Percentiles rank a stretch among this genome's conserved stretches.
phyloP scores from a whole-genome alignment of 2,888 invertebrate species.

The Aradus depressus region DNA sequence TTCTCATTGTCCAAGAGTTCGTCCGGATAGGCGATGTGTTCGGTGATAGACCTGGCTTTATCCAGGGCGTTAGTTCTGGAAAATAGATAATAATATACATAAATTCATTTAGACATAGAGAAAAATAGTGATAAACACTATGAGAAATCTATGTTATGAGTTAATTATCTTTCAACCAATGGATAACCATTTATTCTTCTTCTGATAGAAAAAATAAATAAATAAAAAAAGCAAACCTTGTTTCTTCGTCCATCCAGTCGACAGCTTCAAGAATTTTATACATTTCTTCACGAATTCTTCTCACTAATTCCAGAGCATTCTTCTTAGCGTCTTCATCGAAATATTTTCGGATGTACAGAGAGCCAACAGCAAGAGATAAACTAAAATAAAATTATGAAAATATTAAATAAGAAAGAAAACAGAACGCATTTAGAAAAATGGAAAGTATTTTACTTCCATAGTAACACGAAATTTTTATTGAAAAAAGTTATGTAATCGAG shows the following conservation, averaged over 20 bases:
- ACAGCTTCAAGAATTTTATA: constrained; percentile 63
- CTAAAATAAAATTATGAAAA: constrained; percentile 30
- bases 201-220: background rate
- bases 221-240: constrained; percentile 38
- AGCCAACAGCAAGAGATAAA: constrained; percentile 46
- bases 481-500: background rate
- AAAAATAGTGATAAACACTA: background rate
- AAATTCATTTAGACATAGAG: background rate
- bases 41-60: constrained; percentile 71
- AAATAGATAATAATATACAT: too few relatives aligned
- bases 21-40: constrained; percentile 86
- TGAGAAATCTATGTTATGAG: background rate
- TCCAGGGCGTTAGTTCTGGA: constrained; percentile 54
- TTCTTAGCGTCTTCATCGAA: constrained; percentile 76
- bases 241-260: constrained; percentile 87
- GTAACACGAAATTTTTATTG: background rate
- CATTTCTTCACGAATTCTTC: constrained; percentile 72
- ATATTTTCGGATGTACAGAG: constrained; percentile 75
- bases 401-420: background rate
- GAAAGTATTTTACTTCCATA: background rate
- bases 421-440: background rate
- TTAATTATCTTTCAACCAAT: background rate
- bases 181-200: constrained; percentile 2
- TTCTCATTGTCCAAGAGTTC: constrained; percentile 74
- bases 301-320: constrained; percentile 77